Conservation (phyloP, 35 echinoderm and acorn worm genomes). For the Lytechinus pictus region DNA sequence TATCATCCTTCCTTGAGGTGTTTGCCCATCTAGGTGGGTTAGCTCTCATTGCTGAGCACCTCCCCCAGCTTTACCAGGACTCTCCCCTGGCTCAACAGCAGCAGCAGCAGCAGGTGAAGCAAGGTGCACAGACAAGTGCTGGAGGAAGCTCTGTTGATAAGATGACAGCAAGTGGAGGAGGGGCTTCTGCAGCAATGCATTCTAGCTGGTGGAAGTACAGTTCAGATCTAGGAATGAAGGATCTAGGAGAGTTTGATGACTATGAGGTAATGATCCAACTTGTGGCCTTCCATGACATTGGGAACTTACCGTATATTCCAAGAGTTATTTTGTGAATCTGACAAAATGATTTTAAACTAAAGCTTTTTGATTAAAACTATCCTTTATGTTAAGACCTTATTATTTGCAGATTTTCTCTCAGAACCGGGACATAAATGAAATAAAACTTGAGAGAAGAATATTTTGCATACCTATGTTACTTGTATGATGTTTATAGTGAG, state of each 20-base stretch:
- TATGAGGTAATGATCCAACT: not conserved
- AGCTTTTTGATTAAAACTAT: no score
- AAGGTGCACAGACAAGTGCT: not conserved
- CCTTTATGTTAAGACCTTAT: no score
- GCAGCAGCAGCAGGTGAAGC: slow-evolving; percentile 19
- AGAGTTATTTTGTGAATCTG: not conserved
- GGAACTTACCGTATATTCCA: no score
- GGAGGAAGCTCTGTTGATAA: not conserved
- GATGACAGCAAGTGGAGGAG: slow-evolving; percentile 23
- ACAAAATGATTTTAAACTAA: no score
- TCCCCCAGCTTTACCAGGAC: slow-evolving; percentile 63
- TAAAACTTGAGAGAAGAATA: no score
- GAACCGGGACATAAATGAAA: no score
- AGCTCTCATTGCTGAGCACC: slow-evolving; percentile 95
- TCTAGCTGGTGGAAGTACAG: slow-evolving; percentile 55
- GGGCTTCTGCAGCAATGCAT: not conserved
- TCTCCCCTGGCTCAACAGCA: not conserved
- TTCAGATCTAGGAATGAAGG: slow-evolving; percentile 32
- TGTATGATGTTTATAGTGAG: no score
- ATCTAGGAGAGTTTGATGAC: slow-evolving; percentile 44
- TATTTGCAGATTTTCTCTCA: no score
- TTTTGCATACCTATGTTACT: no score
- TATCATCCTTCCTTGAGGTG: slow-evolving; percentile 94
- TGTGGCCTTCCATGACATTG: no score
- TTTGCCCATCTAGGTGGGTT: slow-evolving; percentile 95